Evolutionary conservation across 2,888 invertebrate species (phyloP).

Genomic region (Sylvicola cinctus): DNA sequence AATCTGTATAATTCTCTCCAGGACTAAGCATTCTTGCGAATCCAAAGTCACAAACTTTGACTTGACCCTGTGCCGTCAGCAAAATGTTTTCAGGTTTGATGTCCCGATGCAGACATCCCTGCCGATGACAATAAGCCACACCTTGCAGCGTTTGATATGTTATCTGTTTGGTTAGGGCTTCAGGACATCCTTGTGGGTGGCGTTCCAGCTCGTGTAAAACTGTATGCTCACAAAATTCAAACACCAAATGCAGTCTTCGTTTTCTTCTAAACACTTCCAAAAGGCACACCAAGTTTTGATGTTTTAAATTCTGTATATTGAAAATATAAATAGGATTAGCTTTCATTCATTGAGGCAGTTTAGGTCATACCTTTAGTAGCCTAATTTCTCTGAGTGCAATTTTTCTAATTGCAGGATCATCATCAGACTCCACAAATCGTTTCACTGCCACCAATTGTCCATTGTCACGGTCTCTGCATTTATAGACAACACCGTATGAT

Average conservation of each 20-base stretch:
- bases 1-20: constrained; percentile 96
- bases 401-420: constrained; percentile 89
- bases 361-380: constrained; percentile 58
- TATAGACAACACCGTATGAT: constrained; percentile 89
- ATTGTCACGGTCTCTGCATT: constrained; percentile 85
- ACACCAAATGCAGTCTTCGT: constrained; percentile 88
- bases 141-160: constrained; percentile 91
- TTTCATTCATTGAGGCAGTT: constrained; percentile 6
- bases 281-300: constrained; percentile 91
- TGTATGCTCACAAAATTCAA: constrained; percentile 96
- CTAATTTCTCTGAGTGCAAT: constrained; percentile 88
- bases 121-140: constrained; percentile 89
- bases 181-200: constrained; percentile 82
- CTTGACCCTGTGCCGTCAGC: constrained; percentile 76
- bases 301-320: constrained; percentile 72
- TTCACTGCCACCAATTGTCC: constrained; percentile 91
- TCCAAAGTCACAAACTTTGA: constrained; percentile 94
- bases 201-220: constrained; percentile 91
- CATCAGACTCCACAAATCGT: constrained; percentile 92
- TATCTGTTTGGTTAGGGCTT: constrained; percentile 74
- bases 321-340: constrained; percentile 3
- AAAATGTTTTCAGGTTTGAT: constrained; percentile 98
- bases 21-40: constrained; percentile 95
- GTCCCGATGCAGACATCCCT: constrained; percentile 87
- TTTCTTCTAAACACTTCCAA: constrained; percentile 94